Conservation (phyloP, 1,140 invertebrate genomes). For the Atta texana region DNA sequence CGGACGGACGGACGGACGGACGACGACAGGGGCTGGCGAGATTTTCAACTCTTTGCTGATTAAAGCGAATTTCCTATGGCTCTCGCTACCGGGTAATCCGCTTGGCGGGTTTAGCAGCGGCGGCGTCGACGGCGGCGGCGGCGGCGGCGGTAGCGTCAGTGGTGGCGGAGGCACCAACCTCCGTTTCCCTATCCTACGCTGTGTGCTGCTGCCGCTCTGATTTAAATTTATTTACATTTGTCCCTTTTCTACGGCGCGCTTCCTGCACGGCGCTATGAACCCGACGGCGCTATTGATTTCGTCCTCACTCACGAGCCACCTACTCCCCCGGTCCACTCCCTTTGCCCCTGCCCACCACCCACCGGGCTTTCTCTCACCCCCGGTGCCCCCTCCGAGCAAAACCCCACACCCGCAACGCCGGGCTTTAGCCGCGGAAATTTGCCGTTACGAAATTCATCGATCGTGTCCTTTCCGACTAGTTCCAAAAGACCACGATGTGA, state of each 20-base stretch:
- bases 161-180: constrained; percentile 23
- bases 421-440: constrained; percentile 75
- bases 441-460: constrained; percentile 77
- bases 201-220: constrained; percentile 63
- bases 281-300: constrained; percentile 78
- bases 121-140: constrained; percentile 8
- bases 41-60: constrained; percentile 75
- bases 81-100: constrained; percentile 72
- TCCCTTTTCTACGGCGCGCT: constrained; percentile 76
- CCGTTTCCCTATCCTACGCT: constrained; percentile 56
- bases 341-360: background rate
- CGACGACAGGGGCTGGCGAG: constrained; percentile 25
- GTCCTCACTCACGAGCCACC: constrained; percentile 75
- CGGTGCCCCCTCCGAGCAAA: constrained; percentile 22
- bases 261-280: constrained; percentile 74
- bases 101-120: constrained; percentile 68
- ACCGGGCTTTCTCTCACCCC: constrained; percentile 31
- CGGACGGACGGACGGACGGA: background rate
- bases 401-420: constrained; percentile 53
- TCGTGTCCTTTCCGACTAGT: constrained; percentile 67
- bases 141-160: background rate
- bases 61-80: constrained; percentile 74
- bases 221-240: constrained; percentile 81
- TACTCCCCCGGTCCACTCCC: constrained; percentile 20
- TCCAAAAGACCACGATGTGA: constrained; percentile 26